Percentiles rank a stretch among this genome's conserved stretches.
phyloP scores from a whole-genome alignment of 2,113 vertebrate species.

The Oryctolagus cuniculus region DNA sequence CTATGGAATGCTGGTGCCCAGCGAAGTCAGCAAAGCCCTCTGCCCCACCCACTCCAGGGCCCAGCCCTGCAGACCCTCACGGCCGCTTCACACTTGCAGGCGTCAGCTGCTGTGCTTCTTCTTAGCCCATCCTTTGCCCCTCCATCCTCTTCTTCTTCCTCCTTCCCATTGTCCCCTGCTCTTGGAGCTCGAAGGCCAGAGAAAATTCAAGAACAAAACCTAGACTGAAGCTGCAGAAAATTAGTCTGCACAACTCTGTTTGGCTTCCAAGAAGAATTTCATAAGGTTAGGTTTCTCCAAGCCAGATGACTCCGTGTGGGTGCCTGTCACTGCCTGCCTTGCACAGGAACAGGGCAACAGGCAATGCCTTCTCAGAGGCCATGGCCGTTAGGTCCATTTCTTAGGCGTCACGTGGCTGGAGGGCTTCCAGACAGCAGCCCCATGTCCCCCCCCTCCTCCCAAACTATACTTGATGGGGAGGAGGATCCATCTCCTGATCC shows the following conservation, averaged over 20 bases:
- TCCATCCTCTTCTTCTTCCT: fast-evolving
- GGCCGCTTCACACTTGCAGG: too few relatives aligned
- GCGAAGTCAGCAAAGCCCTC: too few relatives aligned
- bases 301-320: neutral
- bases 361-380: neutral
- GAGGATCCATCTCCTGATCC: neutral
- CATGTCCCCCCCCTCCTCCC: neutral
- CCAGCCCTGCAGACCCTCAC: too few relatives aligned
- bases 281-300: neutral
- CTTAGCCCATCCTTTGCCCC: too few relatives aligned
- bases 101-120: too few relatives aligned
- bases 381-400: neutral
- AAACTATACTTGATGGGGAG: neutral
- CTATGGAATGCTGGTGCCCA: too few relatives aligned
- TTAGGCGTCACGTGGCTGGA: neutral
- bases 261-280: neutral
- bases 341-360: neutral
- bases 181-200: neutral
- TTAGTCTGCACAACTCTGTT: neutral
- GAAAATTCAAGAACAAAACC: neutral
- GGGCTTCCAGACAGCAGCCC: neutral
- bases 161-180: neutral
- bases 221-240: neutral
- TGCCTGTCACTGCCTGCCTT: neutral
- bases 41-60: too few relatives aligned